These are phyloP conservation scores for Copidosoma floridanum DNA, from an alignment of 1,140 invertebrate species.

Conservation along the genomic window DNA sequence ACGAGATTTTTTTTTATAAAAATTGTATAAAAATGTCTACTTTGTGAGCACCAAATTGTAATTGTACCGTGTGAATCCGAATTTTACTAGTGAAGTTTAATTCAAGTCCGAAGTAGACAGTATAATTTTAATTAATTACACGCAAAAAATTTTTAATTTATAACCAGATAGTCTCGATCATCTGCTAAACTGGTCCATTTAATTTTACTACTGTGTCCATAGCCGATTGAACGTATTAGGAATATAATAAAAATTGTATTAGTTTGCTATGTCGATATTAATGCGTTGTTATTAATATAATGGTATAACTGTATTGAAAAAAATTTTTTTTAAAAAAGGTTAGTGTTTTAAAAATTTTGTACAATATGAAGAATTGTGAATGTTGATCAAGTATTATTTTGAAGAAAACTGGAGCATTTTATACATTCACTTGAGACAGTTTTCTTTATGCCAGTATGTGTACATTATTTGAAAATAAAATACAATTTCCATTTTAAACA, in stretches of 20 bases:
- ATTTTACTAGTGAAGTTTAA: too few relatives aligned
- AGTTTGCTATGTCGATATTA: too few relatives aligned
- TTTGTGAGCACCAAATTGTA: conserved; percentile 49
- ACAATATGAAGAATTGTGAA: conserved; percentile 19
- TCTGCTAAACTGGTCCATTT: too few relatives aligned
- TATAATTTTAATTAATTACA: too few relatives aligned
- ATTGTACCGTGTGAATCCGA: too few relatives aligned
- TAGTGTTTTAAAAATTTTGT: conserved; percentile 22
- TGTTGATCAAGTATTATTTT: conserved; percentile 19
- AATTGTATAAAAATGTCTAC: conserved; percentile 14
- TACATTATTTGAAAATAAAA: conserved; percentile 25
- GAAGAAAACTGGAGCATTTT: conserved; percentile 8
- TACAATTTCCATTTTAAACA: conserved; percentile 16
- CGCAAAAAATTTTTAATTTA: too few relatives aligned
- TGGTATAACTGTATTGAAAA: background rate
- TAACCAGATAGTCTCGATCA: too few relatives aligned
- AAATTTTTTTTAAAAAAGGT: background rate
- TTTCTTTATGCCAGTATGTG: conserved; percentile 17
- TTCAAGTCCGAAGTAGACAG: too few relatives aligned
- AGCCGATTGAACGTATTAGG: background rate
- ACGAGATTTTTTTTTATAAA: conserved; percentile 37
- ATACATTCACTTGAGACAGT: conserved; percentile 17
- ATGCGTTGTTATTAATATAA: too few relatives aligned
- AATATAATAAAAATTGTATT: too few relatives aligned
- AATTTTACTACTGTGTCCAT: conserved; percentile 6